Percentiles rank a stretch among this genome's conserved stretches.
Conservation (phyloP, 2,797 vertebrate genomes). For the Enteromius argenteus region DNA sequence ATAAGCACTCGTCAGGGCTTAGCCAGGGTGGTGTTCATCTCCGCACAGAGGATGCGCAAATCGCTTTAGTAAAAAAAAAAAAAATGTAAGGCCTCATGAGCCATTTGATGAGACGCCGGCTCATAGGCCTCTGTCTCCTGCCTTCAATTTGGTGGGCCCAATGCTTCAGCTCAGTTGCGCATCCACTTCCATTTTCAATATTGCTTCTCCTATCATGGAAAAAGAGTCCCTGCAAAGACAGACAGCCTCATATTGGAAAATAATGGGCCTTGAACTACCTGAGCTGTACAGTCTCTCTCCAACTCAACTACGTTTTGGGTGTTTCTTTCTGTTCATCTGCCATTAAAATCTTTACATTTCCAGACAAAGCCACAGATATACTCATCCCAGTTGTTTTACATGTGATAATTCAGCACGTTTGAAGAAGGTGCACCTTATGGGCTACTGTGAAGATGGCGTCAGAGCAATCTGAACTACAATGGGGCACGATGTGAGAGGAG, state of each 20-base stretch:
- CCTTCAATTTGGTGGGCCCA: conserved; percentile 42
- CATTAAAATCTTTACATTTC: conserved; percentile 33
- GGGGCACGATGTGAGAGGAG: conserved; percentile 54
- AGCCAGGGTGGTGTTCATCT: conserved; percentile 64
- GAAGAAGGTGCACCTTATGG: conserved; percentile 30
- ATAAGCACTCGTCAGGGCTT: conserved; percentile 68
- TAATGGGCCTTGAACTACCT: conserved; percentile 59
- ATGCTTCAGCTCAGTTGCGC: conserved; percentile 55
- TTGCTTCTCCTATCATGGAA: conserved; percentile 40
- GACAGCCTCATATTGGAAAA: conserved; percentile 54
- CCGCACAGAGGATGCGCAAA: conserved; percentile 63
- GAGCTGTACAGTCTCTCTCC: conserved; percentile 31
- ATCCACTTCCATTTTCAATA: conserved; percentile 65
- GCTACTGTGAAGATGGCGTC: conserved; percentile 57
- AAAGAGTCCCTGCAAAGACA: conserved; percentile 42
- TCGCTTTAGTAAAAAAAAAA: conserved; percentile 66
- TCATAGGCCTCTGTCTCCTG: conserved; percentile 40
- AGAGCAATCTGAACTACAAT: conserved; percentile 60
- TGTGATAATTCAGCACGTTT: conserved; percentile 39
- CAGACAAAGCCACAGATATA: neutral
- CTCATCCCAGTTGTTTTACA: conserved; percentile 37
- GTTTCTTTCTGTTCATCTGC: conserved; percentile 43
- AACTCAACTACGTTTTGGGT: conserved; percentile 36
- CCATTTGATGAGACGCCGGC: conserved; percentile 64
- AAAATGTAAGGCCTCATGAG: conserved; percentile 61